phyloP scores from a whole-genome alignment of 2,113 vertebrate species.

The Syngnathoides biaculeatus region DNA sequence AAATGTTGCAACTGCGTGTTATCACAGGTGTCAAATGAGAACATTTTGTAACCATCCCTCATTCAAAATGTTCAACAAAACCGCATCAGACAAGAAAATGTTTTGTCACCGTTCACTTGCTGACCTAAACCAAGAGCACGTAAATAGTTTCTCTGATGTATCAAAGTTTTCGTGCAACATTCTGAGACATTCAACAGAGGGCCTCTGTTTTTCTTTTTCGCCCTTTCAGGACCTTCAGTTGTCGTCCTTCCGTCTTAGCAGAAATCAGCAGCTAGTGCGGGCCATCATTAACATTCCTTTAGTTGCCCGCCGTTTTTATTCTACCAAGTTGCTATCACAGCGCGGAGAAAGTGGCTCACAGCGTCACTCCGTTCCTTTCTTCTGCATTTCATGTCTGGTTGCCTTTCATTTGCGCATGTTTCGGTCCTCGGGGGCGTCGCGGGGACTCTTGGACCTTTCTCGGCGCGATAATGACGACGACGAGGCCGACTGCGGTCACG shows the following conservation, averaged over 20 bases:
- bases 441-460: conserved; percentile 28
- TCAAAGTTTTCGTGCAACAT: not conserved
- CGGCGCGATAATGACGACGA: conserved; percentile 69
- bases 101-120: too few relatives aligned
- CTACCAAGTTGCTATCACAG: conserved; percentile 14
- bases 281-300: not conserved
- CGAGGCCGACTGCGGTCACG: not conserved
- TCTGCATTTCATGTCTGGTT: conserved; percentile 49
- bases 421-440: conserved; percentile 47
- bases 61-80: too few relatives aligned
- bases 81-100: too few relatives aligned
- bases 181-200: not conserved
- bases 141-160: not conserved
- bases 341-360: conserved; percentile 31
- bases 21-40: too few relatives aligned
- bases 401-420: conserved; percentile 45
- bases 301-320: conserved; percentile 1
- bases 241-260: not conserved
- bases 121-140: too few relatives aligned
- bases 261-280: not conserved
- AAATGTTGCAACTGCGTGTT: not conserved
- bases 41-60: too few relatives aligned
- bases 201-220: not conserved
- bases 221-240: not conserved
- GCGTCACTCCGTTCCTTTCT: conserved; percentile 29